Evolutionary conservation across 2,888 invertebrate species (phyloP).

Genomic region (Polyploca ridens): DNA sequence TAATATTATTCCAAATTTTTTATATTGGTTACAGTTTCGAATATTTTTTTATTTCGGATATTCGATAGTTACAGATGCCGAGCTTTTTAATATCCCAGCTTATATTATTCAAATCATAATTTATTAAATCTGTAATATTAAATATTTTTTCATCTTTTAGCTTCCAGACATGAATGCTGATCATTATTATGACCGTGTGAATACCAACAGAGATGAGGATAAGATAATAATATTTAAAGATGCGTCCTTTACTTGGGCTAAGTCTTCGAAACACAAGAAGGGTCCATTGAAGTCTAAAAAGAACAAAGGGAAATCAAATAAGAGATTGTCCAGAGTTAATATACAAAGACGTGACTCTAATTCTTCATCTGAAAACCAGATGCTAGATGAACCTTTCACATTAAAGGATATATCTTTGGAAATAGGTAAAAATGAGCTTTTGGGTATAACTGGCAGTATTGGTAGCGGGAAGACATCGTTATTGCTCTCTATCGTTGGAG

Average conservation of each 20-base stretch:
- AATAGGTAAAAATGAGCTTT: constrained; percentile 87
- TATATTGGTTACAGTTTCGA: not conserved
- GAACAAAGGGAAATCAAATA: constrained; percentile 81
- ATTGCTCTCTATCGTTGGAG: constrained; percentile 93
- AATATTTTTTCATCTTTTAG: constrained; percentile 57
- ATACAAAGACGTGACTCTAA: constrained; percentile 61
- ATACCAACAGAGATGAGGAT: constrained; percentile 78
- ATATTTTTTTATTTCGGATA: too few species aligned
- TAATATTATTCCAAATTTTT: constrained; percentile 13
- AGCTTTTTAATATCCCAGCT: too few species aligned
- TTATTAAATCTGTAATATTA: not conserved
- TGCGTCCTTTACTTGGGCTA: constrained; percentile 86
- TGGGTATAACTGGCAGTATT: constrained; percentile 95
- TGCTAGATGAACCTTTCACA: constrained; percentile 59
- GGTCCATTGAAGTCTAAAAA: constrained; percentile 59
- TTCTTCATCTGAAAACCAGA: constrained; percentile 52
- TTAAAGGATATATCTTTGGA: constrained; percentile 65
- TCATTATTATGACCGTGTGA: constrained; percentile 85
- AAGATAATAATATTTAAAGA: constrained; percentile 84
- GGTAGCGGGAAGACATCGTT: constrained; percentile 97
- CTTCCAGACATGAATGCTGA: constrained; percentile 86
- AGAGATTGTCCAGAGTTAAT: constrained; percentile 54
- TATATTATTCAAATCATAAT: too few species aligned
- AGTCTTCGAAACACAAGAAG: constrained; percentile 61
- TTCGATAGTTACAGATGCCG: too few species aligned